Percentiles rank a stretch among this genome's conserved stretches.
Evolutionary conservation across 1,140 invertebrate genomes (phyloP).

Genomic region (Batillaria attramentaria): DNA sequence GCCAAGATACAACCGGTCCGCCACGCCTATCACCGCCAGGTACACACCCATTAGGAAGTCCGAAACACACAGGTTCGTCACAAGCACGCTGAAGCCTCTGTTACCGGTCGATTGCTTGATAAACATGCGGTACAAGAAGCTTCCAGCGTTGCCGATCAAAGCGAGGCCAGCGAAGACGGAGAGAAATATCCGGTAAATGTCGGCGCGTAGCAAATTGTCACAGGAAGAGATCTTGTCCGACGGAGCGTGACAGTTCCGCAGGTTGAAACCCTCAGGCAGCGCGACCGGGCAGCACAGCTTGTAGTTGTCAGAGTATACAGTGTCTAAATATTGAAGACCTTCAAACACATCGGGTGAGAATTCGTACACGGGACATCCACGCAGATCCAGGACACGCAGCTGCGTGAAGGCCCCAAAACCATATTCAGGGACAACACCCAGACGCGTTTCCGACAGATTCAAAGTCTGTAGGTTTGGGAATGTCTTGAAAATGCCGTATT

Average conservation of each 20-base stretch:
- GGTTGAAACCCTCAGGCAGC: background rate
- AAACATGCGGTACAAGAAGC: slow-evolving; percentile 34
- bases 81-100: slow-evolving; percentile 30
- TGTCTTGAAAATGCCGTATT: background rate
- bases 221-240: background rate
- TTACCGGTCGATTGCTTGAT: background rate
- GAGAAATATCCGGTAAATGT: slow-evolving; percentile 26
- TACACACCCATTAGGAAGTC: slow-evolving; percentile 62
- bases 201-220: background rate
- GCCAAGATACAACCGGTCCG: slow-evolving; percentile 50
- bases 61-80: slow-evolving; percentile 50
- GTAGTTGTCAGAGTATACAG: background rate
- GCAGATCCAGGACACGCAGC: background rate
- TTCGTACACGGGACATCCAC: background rate
- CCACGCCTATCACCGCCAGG: slow-evolving; percentile 55
- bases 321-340: background rate
- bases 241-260: background rate
- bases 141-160: slow-evolving; percentile 46
- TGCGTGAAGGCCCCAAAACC: background rate
- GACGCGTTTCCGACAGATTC: background rate
- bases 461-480: background rate
- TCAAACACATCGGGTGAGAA: background rate
- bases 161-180: slow-evolving; percentile 43
- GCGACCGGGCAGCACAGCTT: background rate
- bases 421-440: background rate